Base-by-base conservation (phyloP, 2,113 vertebrate genomes). In the Indicator indicator region DNA sequence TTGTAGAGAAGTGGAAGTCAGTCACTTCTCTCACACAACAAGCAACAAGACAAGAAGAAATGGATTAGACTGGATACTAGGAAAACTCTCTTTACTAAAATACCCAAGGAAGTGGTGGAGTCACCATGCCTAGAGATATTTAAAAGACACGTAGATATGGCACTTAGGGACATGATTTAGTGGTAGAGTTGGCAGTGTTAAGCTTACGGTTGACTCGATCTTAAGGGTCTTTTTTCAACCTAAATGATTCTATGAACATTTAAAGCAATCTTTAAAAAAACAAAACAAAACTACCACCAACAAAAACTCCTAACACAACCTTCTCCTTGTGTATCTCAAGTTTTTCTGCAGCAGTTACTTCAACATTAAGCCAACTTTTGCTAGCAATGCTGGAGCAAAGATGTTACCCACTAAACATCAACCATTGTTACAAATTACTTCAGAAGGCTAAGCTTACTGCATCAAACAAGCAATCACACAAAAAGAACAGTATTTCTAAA, bases 1-100 rank as follows among this genome's bases (percentile, higher is more conserved):
- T 0, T 74, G 54, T 9, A 48, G 59, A 0, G 0, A 60, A 4
- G 23, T 11, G 28, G n/a, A 19, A 2, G 18, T 30, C 1, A 0
- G 56, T 30, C 60, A 84, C n/a, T 60, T 60, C 54, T 69, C 52
- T 24, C 16, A 40, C 17, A 44, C 9, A 33, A 40, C 12, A 0
- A 48, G 3, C 15, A 0, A 48, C 3, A 62, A 26, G 24, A 58
- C 1, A 0, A 79, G 36, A 84, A 15, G 27, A 73, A 90, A 67
- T 0, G 0, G n/a, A 15, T 72, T 38, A 72, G 27, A 38, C 1
- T 33, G 44, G 23, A 4, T 28, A 33, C 30, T 5, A 30, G 27
- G 10, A 59, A 60, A 54, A 24, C 44, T 6, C 7, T 54, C 15
- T 67, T 54, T 27, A 46, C 27, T 0, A 0, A 52, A 33, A 78